Evolutionary conservation across 2,797 vertebrate species (phyloP).

Genomic region (Fundulus diaphanus): DNA sequence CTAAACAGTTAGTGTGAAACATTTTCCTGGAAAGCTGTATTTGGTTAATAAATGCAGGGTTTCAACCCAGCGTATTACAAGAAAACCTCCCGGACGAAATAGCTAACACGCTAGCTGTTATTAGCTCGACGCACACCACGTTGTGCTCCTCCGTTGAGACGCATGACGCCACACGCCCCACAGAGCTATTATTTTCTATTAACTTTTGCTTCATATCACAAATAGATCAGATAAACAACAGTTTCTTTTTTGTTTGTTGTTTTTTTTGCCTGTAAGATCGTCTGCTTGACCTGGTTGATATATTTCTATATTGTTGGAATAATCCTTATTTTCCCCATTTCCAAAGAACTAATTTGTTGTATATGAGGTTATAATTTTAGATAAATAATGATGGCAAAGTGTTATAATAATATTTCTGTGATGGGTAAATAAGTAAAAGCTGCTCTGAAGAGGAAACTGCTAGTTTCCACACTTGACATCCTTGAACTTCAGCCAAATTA

Average conservation of each 20-base stretch:
- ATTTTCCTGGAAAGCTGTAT: neutral
- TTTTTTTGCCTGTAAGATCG: neutral
- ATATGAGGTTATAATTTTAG: neutral
- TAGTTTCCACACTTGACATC: conserved; percentile 32
- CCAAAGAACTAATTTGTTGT: neutral
- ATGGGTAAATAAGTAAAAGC: conserved; percentile 43
- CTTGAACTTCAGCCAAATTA: conserved; percentile 26
- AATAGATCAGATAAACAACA: neutral
- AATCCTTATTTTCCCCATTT: neutral
- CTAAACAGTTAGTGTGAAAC: neutral
- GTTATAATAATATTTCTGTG: conserved; percentile 8
- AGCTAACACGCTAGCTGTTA: too few relatives aligned
- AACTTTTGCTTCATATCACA: neutral
- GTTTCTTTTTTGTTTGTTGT: neutral
- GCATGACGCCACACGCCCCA: too few relatives aligned
- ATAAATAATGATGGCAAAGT: neutral
- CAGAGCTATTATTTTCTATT: neutral
- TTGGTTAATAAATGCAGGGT: too few relatives aligned
- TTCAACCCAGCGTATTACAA: too few relatives aligned
- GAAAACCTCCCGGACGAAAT: too few relatives aligned
- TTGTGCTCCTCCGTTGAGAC: too few relatives aligned
- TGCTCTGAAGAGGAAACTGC: conserved; percentile 10
- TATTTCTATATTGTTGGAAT: neutral
- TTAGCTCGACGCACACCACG: too few relatives aligned
- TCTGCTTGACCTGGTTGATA: neutral